Evolutionary conservation across 2,797 vertebrate species (phyloP).

Genomic region (Eospalax fontanierii): DNA sequence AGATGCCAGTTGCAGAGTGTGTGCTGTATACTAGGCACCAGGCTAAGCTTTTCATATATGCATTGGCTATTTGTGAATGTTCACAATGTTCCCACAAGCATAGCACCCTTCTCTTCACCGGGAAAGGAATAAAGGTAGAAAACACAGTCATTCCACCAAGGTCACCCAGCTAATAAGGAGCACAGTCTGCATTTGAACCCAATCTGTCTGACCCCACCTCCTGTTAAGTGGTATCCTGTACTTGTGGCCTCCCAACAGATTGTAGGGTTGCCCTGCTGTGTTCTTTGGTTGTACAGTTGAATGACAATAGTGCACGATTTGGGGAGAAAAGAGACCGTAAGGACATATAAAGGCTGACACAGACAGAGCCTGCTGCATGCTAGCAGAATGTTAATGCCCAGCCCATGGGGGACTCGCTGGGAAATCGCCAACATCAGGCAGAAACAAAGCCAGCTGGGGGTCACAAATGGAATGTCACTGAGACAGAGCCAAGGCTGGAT

Average conservation of each 20-base stretch:
- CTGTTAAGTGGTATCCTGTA: background rate
- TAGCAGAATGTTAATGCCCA: background rate
- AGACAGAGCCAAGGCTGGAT: background rate
- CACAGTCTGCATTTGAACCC: background rate
- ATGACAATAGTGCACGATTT: background rate
- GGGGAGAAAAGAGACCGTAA: background rate
- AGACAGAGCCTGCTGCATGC: background rate
- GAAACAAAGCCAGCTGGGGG: background rate
- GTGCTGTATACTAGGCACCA: accelerated
- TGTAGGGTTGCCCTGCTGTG: background rate
- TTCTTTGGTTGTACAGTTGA: background rate
- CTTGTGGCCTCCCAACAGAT: background rate
- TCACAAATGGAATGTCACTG: no score
- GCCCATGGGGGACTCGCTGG: background rate
- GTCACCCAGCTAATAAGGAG: background rate
- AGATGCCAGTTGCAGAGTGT: background rate
- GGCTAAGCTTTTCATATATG: background rate
- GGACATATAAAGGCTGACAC: background rate
- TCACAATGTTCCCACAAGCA: background rate
- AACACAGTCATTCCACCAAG: background rate
- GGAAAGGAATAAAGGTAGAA: conserved; percentile 49
- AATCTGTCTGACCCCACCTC: background rate
- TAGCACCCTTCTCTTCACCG: background rate
- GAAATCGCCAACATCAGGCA: background rate
- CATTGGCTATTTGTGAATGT: background rate